These are phyloP conservation scores for Leptobrachium leishanense DNA, from an alignment of 2,113 vertebrate genomes.

Conservation along the genomic window DNA sequence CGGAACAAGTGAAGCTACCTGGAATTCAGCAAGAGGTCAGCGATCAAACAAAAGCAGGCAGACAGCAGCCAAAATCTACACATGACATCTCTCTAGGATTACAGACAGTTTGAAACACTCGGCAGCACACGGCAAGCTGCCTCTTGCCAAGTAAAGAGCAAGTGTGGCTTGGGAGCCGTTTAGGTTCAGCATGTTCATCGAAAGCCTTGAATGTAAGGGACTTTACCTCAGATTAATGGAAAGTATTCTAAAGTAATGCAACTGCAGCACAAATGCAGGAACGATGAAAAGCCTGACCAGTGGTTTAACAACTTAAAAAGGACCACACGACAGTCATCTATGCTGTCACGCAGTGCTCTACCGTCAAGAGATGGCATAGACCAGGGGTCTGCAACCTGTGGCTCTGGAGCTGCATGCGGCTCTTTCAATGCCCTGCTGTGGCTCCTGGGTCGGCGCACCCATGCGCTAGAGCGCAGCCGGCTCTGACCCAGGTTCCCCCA, in stretches of 20 bases:
- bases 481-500: no score
- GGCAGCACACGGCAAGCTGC: slow-evolving; percentile 27
- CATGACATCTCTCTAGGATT: slow-evolving; percentile 56
- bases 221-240: slow-evolving; percentile 30
- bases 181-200: background rate
- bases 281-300: background rate
- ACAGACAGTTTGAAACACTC: slow-evolving; percentile 51
- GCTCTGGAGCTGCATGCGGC: no score
- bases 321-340: no score
- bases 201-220: slow-evolving; percentile 26
- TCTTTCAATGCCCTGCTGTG: no score
- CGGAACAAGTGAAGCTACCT: slow-evolving; percentile 68
- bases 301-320: no score
- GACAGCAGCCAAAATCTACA: slow-evolving; percentile 64
- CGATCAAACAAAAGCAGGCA: slow-evolving; percentile 84
- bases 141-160: background rate
- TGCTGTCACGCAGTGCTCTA: no score
- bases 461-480: no score
- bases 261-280: background rate
- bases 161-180: background rate
- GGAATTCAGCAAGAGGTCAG: slow-evolving; percentile 77
- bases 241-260: background rate
- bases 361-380: no score
- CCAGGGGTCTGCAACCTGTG: no score
- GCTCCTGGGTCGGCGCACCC: no score